A percentile compares a stretch with the other conserved stretches of the same genome.
These are phyloP conservation scores for Sula dactylatra DNA, from an alignment of 2,113 vertebrate genomes.

Conservation along the genomic window DNA sequence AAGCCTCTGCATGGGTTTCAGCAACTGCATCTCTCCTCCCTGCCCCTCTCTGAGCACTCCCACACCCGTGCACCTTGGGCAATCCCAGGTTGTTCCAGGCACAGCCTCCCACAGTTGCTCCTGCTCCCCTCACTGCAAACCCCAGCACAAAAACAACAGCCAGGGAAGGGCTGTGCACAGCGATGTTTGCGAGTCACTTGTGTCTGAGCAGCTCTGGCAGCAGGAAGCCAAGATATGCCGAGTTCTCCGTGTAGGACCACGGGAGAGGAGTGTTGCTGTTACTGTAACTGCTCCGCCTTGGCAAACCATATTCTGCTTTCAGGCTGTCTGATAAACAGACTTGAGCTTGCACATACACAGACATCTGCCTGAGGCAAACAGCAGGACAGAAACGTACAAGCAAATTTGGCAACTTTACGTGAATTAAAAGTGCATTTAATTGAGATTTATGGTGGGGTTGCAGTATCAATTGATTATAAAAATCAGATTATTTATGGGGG, in stretches of 20 bases:
- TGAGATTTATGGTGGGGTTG: neutral
- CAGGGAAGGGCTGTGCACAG: neutral
- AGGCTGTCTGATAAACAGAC: conserved; percentile 23
- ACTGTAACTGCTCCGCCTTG: neutral
- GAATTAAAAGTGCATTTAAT: conserved; percentile 57
- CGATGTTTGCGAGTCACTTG: neutral
- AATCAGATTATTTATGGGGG: conserved; percentile 54
- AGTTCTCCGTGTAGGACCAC: neutral
- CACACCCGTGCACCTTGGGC: rapidly evolving
- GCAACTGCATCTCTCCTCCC: neutral
- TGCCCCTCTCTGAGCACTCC: neutral
- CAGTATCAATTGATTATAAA: conserved; percentile 63
- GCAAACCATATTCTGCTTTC: neutral
- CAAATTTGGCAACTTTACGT: conserved; percentile 26
- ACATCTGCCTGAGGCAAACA: conserved; percentile 39
- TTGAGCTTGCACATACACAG: conserved; percentile 4
- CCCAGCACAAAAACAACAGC: neutral
- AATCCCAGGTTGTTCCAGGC: neutral
- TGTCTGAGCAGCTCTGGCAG: neutral
- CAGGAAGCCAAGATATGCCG: neutral
- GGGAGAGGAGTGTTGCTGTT: neutral
- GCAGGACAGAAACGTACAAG: neutral
- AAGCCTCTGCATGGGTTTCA: rapidly evolving
- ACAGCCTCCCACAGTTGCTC: rapidly evolving
- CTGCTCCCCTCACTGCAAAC: neutral